Evolutionary conservation across 2,888 invertebrate genomes (phyloP).

Genomic region (Bimastos eiseni): DNA sequence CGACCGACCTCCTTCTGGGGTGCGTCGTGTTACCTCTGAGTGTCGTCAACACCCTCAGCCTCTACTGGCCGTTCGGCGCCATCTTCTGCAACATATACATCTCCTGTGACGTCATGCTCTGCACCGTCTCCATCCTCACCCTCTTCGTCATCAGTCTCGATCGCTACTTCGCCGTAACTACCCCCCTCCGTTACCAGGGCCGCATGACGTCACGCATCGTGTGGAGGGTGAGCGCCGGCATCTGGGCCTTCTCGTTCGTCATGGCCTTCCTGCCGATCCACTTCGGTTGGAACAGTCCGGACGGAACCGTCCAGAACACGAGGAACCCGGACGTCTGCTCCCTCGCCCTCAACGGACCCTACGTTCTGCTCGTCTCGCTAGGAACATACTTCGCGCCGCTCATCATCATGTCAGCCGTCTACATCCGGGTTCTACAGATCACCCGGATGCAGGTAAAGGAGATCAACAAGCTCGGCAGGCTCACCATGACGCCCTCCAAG

Average conservation of each 20-base stretch:
- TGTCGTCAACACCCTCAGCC: conserved; percentile 39
- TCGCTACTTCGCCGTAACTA: conserved; percentile 43
- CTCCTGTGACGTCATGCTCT: conserved; percentile 44
- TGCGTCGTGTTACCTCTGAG: conserved; percentile 44
- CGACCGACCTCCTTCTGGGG: conserved; percentile 43
- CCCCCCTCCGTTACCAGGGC: conserved; percentile 41
- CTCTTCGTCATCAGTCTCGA: conserved; percentile 45
- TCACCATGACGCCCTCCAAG: not conserved
- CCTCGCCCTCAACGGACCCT: conserved; percentile 42
- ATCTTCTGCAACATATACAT: conserved; percentile 44
- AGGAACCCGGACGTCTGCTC: conserved; percentile 37
- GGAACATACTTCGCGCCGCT: conserved; percentile 46
- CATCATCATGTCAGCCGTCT: conserved; percentile 44
- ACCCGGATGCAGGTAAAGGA: conserved; percentile 43
- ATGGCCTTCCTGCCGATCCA: conserved; percentile 46
- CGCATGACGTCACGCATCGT: conserved; percentile 38
- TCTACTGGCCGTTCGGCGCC: conserved; percentile 43
- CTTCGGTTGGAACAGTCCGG: conserved; percentile 44
- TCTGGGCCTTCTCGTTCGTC: conserved; percentile 44
- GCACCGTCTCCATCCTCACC: conserved; percentile 45
- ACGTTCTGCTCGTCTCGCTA: conserved; percentile 42
- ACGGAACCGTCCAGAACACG: conserved; percentile 40
- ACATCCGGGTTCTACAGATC: conserved; percentile 41
- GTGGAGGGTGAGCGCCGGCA: conserved; percentile 38
- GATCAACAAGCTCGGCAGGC: conserved; percentile 42